Percentiles rank a stretch among this genome's conserved stretches.
phyloP scores from a whole-genome alignment of 37 sponge, comb jelly and placozoan species.

The Cliona cf. orientalis region DNA sequence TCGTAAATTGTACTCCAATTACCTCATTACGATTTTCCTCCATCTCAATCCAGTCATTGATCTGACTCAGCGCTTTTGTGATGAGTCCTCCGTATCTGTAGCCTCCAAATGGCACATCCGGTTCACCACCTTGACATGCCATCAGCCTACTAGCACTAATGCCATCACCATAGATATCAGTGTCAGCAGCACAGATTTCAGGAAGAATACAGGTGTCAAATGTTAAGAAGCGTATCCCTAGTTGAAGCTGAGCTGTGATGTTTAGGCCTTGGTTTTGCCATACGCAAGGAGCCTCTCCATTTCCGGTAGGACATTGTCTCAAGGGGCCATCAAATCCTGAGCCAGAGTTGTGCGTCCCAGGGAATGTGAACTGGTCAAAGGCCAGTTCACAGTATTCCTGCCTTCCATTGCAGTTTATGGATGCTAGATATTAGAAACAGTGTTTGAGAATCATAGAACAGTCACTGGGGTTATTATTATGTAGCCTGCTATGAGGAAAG shows the following conservation, averaged over 20 bases:
- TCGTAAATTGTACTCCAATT: constrained; percentile 18
- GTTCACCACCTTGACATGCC: constrained; percentile 21
- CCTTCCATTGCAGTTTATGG: constrained; percentile 17
- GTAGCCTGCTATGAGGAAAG: no score
- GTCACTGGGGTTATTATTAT: no score
- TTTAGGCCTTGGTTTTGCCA: constrained; percentile 24
- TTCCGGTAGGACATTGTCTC: background rate
- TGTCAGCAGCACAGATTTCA: background rate
- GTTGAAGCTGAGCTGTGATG: constrained; percentile 7
- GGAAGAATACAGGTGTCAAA: constrained; percentile 32
- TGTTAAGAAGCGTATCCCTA: constrained; percentile 29
- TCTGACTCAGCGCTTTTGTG: background rate
- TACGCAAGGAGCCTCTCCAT: background rate
- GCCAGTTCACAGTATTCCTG: constrained; percentile 22
- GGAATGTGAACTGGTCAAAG: constrained; percentile 34
- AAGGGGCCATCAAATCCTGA: constrained; percentile 11
- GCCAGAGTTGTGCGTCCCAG: constrained; percentile 47
- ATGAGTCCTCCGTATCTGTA: constrained; percentile 22
- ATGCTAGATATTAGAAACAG: no score
- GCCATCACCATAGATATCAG: constrained; percentile 11
- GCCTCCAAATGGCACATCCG: background rate
- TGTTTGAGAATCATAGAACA: no score
- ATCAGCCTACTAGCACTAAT: background rate
- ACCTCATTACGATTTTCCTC: background rate
- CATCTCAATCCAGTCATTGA: constrained; percentile 49